Percentiles rank a stretch among this genome's conserved stretches.
phyloP scores from a whole-genome alignment of 2,113 vertebrate genomes.

The Planiliza haematocheilus region DNA sequence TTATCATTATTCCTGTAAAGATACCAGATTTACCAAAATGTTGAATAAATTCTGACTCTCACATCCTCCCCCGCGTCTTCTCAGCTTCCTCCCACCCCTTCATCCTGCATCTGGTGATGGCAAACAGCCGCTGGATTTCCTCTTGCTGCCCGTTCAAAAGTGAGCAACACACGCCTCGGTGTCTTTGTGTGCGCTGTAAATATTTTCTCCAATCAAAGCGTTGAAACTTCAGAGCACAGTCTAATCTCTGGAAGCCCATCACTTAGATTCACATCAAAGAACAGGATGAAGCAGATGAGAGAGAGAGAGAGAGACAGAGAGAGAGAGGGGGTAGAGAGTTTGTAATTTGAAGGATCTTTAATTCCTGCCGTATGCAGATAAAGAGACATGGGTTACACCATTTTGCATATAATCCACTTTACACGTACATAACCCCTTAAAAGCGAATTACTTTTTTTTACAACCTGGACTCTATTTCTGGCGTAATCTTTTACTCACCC shows the following conservation, averaged over 20 bases:
- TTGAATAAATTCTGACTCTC: constrained; percentile 45
- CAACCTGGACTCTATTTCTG: no score
- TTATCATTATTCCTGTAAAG: constrained; percentile 53
- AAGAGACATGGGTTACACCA: no score
- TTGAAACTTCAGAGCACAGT: constrained; percentile 51
- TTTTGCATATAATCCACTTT: no score
- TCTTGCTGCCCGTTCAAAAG: constrained; percentile 56
- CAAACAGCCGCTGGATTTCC: constrained; percentile 66
- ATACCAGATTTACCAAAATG: constrained; percentile 51
- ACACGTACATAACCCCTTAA: no score
- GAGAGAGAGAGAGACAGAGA: background rate
- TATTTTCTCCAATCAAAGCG: constrained; percentile 73
- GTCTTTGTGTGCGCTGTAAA: constrained; percentile 61
- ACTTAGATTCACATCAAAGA: constrained; percentile 61
- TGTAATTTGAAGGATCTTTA: constrained; percentile 9
- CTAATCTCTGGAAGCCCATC: constrained; percentile 65
- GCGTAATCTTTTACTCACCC: no score
- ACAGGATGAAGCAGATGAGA: constrained; percentile 60
- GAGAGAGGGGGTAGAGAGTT: constrained; percentile 1
- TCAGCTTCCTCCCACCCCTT: constrained; percentile 43
- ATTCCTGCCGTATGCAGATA: no score
- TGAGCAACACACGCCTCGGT: constrained; percentile 25
- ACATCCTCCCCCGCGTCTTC: constrained; percentile 55
- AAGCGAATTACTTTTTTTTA: no score
- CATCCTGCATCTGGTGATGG: constrained; percentile 53